These are phyloP conservation scores for Ceriagrion tenellum DNA, from an alignment of 2,888 invertebrate species.

Conservation along the genomic window DNA sequence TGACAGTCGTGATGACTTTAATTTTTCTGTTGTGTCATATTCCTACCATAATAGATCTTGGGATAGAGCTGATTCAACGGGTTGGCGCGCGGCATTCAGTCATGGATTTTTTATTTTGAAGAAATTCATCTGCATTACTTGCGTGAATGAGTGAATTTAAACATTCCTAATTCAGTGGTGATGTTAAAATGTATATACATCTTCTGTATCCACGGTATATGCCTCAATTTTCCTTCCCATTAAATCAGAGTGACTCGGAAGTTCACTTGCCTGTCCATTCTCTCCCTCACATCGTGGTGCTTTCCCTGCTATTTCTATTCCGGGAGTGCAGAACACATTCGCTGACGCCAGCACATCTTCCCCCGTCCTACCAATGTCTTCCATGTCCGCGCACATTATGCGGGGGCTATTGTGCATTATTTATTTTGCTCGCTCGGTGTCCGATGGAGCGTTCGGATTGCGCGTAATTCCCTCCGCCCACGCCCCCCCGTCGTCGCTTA, in stretches of 20 bases:
- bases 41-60: too few relatives aligned
- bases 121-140: too few relatives aligned
- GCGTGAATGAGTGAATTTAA: too few relatives aligned
- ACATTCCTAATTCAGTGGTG: too few relatives aligned
- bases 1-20: too few relatives aligned
- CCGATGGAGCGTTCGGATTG: background rate
- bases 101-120: too few relatives aligned
- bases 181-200: background rate
- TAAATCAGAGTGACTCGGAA: background rate
- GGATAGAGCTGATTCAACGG: too few relatives aligned
- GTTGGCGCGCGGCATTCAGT: too few relatives aligned
- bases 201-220: background rate
- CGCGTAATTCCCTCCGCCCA: too few relatives aligned
- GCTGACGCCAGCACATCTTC: background rate
- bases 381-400: too few relatives aligned
- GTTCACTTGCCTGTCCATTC: background rate
- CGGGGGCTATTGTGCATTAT: background rate
- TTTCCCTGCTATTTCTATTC: background rate
- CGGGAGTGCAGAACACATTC: background rate
- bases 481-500: background rate
- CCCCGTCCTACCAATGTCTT: background rate
- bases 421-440: background rate
- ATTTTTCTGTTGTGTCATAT: too few relatives aligned
- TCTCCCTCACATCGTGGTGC: background rate
- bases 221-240: background rate